Evolutionary conservation across 2,113 vertebrate genomes (phyloP).

Genomic region (Ranitomeya variabilis): DNA sequence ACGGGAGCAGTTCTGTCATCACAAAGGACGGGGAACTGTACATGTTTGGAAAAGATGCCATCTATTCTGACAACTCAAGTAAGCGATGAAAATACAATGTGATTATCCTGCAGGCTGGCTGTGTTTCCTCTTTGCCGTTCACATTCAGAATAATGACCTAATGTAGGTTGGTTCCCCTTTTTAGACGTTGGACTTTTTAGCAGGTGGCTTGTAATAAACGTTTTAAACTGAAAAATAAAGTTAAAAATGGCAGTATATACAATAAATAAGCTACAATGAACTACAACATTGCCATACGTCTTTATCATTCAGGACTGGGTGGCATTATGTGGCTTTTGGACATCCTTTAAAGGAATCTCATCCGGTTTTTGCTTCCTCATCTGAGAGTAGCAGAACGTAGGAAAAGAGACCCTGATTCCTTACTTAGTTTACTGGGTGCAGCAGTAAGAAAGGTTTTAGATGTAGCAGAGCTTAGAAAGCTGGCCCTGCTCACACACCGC

Average conservation of each 20-base stretch:
- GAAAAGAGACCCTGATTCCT: too few relatives aligned
- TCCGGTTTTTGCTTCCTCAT: too few relatives aligned
- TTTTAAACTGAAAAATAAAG: background rate
- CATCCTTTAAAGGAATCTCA: too few relatives aligned
- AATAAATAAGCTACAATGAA: too few relatives aligned
- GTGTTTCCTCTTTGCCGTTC: background rate
- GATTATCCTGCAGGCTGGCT: background rate
- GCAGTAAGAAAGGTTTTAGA: too few relatives aligned
- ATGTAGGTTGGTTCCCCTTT: background rate
- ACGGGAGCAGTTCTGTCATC: conserved; percentile 96
- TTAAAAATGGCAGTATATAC: too few relatives aligned
- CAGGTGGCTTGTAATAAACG: background rate
- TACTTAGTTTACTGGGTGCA: too few relatives aligned
- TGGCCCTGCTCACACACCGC: too few relatives aligned
- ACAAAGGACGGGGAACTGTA: conserved; percentile 99
- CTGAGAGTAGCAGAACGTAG: too few relatives aligned
- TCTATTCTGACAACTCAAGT: conserved; percentile 98
- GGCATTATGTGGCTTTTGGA: background rate
- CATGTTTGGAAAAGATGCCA: conserved; percentile 99
- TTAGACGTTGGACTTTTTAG: background rate
- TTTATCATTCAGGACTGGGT: background rate
- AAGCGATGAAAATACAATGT: conserved; percentile 66
- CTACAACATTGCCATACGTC: too few relatives aligned
- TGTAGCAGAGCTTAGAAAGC: too few relatives aligned
- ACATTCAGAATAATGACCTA: background rate